Conservation (phyloP, 2,888 invertebrate genomes). For the Patella caerulea region DNA sequence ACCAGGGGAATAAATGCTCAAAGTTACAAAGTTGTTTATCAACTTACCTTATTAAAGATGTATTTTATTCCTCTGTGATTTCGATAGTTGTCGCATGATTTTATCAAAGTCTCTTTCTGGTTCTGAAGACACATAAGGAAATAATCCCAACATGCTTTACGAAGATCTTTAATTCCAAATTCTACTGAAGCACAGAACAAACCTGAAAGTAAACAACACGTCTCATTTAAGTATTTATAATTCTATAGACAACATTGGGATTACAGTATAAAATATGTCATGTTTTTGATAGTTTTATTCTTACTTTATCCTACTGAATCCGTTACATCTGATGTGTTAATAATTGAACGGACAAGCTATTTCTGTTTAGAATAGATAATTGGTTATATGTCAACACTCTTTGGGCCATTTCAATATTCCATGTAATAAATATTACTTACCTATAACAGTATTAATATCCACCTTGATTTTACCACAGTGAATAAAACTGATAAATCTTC, state of each 20-base stretch:
- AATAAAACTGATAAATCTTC: constrained; percentile 5
- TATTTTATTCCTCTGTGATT: constrained; percentile 4
- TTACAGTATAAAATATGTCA: no score
- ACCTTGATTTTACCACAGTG: constrained; percentile 9
- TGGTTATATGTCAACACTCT: no score
- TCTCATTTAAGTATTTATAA: no score
- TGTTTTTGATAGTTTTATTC: no score
- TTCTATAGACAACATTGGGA: no score
- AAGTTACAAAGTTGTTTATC: no score
- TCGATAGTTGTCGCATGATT: neutral
- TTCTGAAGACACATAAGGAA: neutral
- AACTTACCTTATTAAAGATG: neutral
- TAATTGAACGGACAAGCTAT: no score
- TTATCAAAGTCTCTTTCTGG: neutral
- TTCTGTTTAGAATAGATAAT: no score
- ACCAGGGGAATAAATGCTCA: no score
- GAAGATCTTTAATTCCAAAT: neutral
- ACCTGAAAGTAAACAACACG: neutral
- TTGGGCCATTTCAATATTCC: neutral
- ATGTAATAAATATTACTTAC: neutral
- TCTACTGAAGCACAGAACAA: constrained; percentile 1
- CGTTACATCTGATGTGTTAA: no score
- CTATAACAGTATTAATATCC: neutral
- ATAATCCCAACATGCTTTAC: constrained; percentile 1
- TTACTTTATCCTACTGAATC: no score